These are phyloP conservation scores for Chaetogeoica ovagalla DNA, from an alignment of 2,888 invertebrate species.

Conservation along the genomic window DNA sequence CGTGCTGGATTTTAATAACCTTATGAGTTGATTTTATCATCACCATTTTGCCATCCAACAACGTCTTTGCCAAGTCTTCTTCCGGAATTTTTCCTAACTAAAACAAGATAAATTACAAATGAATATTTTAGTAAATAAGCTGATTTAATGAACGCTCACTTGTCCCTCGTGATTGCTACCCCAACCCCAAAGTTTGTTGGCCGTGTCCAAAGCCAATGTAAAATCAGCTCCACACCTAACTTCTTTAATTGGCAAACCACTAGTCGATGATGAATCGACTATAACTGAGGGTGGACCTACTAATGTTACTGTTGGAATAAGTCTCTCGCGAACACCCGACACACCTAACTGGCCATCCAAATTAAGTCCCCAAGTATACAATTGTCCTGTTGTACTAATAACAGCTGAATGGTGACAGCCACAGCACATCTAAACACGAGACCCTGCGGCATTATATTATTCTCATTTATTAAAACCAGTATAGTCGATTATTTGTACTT, in stretches of 20 bases:
- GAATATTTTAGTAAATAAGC: neutral
- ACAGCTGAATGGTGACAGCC: slow-evolving; percentile 84
- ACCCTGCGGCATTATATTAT: neutral
- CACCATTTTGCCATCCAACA: slow-evolving; percentile 66
- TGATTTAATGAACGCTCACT: slow-evolving; percentile 58
- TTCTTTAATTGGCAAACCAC: slow-evolving; percentile 54
- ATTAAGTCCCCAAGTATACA: slow-evolving; percentile 87
- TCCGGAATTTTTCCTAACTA: slow-evolving; percentile 55
- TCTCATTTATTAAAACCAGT: neutral
- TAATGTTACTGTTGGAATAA: slow-evolving; percentile 65
- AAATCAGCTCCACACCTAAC: slow-evolving; percentile 75
- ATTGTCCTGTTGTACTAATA: slow-evolving; percentile 70
- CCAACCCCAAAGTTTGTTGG: slow-evolving; percentile 73
- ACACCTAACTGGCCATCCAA: slow-evolving; percentile 85
- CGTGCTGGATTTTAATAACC: slow-evolving; percentile 70
- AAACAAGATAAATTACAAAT: slow-evolving; percentile 8
- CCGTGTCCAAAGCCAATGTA: slow-evolving; percentile 68
- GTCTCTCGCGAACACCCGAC: slow-evolving; percentile 66
- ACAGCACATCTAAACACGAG: slow-evolving; percentile 61
- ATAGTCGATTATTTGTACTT: slow-evolving; percentile 61
- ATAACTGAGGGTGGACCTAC: slow-evolving; percentile 58
- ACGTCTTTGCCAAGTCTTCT: slow-evolving; percentile 59
- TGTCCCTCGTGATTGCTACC: slow-evolving; percentile 73
- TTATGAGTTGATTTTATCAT: slow-evolving; percentile 73
- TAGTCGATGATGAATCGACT: slow-evolving; percentile 42